A percentile compares a stretch with the other conserved stretches of the same genome.
Evolutionary conservation across 2,113 vertebrate species (phyloP).

Genomic region (Nyctereutes procyonoides): DNA sequence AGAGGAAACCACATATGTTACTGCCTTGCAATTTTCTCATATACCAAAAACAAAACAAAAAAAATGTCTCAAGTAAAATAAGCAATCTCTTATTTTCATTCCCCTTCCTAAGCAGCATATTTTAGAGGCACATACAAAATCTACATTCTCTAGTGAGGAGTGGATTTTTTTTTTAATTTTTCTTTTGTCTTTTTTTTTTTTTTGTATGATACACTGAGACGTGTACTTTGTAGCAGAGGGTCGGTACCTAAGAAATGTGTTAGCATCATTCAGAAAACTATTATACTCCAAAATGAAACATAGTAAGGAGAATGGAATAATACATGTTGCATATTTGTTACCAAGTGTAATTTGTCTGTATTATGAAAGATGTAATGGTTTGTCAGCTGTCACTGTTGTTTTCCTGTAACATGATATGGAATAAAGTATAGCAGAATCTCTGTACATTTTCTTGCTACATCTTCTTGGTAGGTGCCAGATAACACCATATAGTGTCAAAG

Average conservation of each 20-base stretch:
- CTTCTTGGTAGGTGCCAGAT: conserved; percentile 46
- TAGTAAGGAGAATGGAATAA: conserved; percentile 91
- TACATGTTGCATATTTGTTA: conserved; percentile 95
- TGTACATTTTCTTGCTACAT: conserved; percentile 71
- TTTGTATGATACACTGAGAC: conserved; percentile 91
- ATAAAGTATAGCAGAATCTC: conserved; percentile 93
- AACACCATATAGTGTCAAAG: background rate
- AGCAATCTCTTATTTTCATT: conserved; percentile 77
- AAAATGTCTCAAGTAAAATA: conserved; percentile 61
- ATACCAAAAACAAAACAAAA: conserved; percentile 47
- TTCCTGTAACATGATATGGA: conserved; percentile 95
- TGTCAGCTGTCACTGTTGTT: conserved; percentile 96
- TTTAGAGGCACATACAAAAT: conserved; percentile 88
- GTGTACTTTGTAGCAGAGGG: conserved; percentile 87
- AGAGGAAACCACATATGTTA: conserved; percentile 83
- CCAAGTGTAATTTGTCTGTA: conserved; percentile 95
- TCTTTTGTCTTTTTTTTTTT: conserved; percentile 17
- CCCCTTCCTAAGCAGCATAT: conserved; percentile 74
- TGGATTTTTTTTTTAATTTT: background rate
- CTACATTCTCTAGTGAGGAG: conserved; percentile 86
- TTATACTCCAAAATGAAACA: conserved; percentile 85
- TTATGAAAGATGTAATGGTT: conserved; percentile 96
- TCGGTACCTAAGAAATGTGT: conserved; percentile 87
- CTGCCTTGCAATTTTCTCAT: conserved; percentile 84
- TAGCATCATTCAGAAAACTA: conserved; percentile 85